Conservation (phyloP, 2,797 vertebrate species). For the Telmatherina bonti region DNA sequence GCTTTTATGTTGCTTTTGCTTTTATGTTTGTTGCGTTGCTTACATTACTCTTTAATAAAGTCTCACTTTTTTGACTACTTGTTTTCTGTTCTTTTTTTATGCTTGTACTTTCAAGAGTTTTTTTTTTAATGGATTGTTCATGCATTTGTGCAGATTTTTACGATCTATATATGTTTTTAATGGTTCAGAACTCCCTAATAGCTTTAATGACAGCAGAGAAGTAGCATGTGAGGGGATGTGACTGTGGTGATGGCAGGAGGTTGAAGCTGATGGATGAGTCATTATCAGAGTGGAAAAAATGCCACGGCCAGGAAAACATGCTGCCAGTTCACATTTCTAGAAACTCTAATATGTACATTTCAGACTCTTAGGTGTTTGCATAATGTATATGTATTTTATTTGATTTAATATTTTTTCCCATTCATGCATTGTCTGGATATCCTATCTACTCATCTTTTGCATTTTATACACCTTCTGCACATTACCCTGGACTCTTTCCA, state of each 20-base stretch:
- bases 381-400: background rate
- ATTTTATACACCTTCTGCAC: too few species aligned
- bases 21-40: conserved; percentile 63
- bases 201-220: background rate
- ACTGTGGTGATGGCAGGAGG: background rate
- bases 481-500: background rate
- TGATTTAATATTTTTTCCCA: background rate
- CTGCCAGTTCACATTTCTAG: background rate
- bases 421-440: background rate
- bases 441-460: too few species aligned
- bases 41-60: conserved; percentile 57
- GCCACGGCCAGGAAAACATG: background rate
- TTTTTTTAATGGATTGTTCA: background rate
- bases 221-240: background rate
- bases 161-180: background rate
- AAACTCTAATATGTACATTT: background rate
- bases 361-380: background rate
- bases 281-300: background rate
- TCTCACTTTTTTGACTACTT: conserved; percentile 29
- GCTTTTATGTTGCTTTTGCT: conserved; percentile 60
- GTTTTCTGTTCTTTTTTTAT: conserved; percentile 26
- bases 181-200: background rate
- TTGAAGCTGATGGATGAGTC: background rate
- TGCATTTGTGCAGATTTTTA: background rate
- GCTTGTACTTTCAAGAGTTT: conserved; percentile 3